Conservation (phyloP, 2,797 vertebrate species). For the Morus bassanus region DNA sequence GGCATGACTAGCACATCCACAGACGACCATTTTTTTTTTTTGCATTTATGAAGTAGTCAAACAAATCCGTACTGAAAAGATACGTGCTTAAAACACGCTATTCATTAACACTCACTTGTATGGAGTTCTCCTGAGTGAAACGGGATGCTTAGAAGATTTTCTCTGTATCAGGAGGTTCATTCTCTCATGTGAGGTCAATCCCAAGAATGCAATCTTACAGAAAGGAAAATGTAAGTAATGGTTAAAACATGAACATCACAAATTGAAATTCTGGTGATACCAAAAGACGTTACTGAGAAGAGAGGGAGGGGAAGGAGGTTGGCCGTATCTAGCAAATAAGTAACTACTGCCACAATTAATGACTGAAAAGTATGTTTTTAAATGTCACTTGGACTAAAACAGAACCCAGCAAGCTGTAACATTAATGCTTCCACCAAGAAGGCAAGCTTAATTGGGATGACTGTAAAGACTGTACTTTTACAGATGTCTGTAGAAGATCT, state of each 20-base stretch:
- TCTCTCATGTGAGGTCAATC: slow-evolving; percentile 89
- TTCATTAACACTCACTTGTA: slow-evolving; percentile 85
- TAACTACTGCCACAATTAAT: neutral
- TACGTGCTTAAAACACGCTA: neutral
- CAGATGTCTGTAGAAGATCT: neutral
- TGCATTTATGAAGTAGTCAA: neutral
- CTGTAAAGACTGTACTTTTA: neutral
- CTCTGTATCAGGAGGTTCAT: slow-evolving; percentile 79
- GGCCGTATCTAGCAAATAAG: neutral
- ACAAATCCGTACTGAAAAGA: neutral
- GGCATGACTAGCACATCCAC: neutral
- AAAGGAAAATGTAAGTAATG: neutral
- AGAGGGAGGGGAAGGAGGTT: neutral
- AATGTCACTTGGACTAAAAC: neutral
- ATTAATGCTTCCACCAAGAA: neutral
- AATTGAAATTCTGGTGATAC: neutral
- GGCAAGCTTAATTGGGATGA: neutral
- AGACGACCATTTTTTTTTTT: neutral
- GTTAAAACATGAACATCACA: neutral
- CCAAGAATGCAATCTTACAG: slow-evolving; percentile 84
- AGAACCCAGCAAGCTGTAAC: neutral
- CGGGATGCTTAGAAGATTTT: slow-evolving; percentile 77
- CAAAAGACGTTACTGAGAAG: neutral
- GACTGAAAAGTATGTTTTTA: neutral
- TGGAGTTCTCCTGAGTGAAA: slow-evolving; percentile 88